Conservation (phyloP, 2,888 invertebrate genomes). For the Drosophila prolongata region DNA sequence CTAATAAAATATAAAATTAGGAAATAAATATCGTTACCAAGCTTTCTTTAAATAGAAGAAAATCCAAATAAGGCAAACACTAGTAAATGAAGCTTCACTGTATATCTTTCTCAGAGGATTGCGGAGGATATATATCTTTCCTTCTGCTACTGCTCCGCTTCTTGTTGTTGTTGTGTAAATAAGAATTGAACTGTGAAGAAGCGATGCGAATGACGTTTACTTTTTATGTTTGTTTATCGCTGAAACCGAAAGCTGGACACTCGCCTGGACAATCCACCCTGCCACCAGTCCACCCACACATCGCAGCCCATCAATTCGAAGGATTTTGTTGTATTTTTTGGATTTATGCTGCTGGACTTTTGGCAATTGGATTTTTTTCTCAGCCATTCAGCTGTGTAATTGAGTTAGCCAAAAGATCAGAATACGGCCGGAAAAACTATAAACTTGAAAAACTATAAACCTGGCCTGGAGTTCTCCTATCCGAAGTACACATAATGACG, state of each 20-base stretch:
- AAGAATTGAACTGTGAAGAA: slow-evolving; percentile 75
- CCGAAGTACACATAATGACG: slow-evolving; percentile 20
- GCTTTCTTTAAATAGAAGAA: no score
- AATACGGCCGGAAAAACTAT: not conserved
- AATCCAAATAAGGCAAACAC: no score
- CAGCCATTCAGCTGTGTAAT: slow-evolving; percentile 69
- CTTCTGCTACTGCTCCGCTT: slow-evolving; percentile 34
- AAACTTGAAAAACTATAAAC: slow-evolving; percentile 34
- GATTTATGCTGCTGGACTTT: slow-evolving; percentile 60
- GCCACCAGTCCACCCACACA: not conserved
- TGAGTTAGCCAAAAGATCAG: slow-evolving; percentile 58
- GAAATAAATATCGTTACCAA: no score
- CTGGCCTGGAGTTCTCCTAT: slow-evolving; percentile 12
- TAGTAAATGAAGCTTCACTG: slow-evolving; percentile 1
- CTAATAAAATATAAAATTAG: no score
- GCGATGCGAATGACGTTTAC: slow-evolving; percentile 60
- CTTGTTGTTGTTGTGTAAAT: slow-evolving; percentile 60
- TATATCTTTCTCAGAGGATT: slow-evolving; percentile 47
- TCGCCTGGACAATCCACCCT: slow-evolving; percentile 52
- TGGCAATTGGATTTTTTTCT: slow-evolving; percentile 58
- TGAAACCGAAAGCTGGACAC: slow-evolving; percentile 71
- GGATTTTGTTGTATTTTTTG: slow-evolving; percentile 69
- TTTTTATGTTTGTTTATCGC: slow-evolving; percentile 78
- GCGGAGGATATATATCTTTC: slow-evolving; percentile 42
- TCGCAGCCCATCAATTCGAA: slow-evolving; percentile 15